phyloP scores from a whole-genome alignment of 1,140 invertebrate species.

The Atta cephalotes region DNA sequence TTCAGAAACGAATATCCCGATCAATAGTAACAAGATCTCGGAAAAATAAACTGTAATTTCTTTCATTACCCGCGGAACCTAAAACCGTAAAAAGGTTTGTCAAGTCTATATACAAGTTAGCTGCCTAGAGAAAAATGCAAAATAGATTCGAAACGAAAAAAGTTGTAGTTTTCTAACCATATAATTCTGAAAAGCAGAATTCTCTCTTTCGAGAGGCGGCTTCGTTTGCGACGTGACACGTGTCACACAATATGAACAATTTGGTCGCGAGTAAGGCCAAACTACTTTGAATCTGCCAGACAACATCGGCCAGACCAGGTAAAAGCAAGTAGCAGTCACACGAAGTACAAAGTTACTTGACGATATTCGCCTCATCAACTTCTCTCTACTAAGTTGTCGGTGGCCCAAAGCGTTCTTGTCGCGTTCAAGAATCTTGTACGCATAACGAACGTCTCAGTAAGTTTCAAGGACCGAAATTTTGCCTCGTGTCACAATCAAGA shows the following conservation, averaged over 20 bases:
- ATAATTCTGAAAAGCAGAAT: not conserved
- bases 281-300: slow-evolving; percentile 31
- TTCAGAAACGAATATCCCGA: not conserved
- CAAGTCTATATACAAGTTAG: not conserved
- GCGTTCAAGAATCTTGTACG: slow-evolving; percentile 59
- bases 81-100: not conserved
- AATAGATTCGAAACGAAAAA: not conserved
- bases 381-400: slow-evolving; percentile 45
- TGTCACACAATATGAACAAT: slow-evolving; percentile 43
- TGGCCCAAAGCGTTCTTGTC: slow-evolving; percentile 53
- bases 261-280: not conserved
- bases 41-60: slow-evolving; percentile 3
- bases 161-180: not conserved
- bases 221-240: not conserved
- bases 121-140: not conserved
- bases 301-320: slow-evolving; percentile 6
- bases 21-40: not conserved
- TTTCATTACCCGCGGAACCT: not conserved
- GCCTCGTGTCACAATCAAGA: slow-evolving; percentile 29
- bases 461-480: slow-evolving; percentile 59
- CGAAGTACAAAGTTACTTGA: slow-evolving; percentile 53
- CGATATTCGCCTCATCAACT: slow-evolving; percentile 58
- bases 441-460: slow-evolving; percentile 61
- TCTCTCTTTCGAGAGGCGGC: not conserved
- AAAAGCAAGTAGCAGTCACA: slow-evolving; percentile 46